These are phyloP conservation scores for Drosophila sp. DNA, from an alignment of 1,140 invertebrate species.

Conservation along the genomic window DNA sequence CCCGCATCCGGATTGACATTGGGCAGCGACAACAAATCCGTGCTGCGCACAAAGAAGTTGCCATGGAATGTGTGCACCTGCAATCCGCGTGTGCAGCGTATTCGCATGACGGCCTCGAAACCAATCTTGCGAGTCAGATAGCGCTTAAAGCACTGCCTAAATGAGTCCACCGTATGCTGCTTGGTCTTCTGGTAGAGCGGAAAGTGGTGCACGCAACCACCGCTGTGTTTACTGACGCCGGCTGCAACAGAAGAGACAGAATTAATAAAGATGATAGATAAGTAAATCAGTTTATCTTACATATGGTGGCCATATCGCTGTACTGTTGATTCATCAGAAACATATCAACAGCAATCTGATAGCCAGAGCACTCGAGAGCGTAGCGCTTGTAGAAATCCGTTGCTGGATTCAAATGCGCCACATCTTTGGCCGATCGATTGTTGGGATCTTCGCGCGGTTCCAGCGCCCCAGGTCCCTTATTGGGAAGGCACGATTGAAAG, in stretches of 20 bases:
- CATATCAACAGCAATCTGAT: constrained; percentile 98
- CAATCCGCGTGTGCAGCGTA: constrained; percentile 96
- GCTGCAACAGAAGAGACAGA: constrained; percentile 85
- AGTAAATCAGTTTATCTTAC: constrained; percentile 86
- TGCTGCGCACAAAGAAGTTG: constrained; percentile 99
- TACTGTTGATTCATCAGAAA: constrained; percentile 97
- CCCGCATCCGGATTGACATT: constrained; percentile 99
- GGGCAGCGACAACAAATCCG: constrained; percentile 97
- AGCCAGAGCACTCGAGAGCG: constrained; percentile 97
- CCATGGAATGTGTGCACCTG: constrained; percentile 99
- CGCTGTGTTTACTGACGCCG: constrained; percentile 97
- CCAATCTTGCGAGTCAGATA: constrained; percentile 99
- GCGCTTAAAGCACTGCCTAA: constrained; percentile 92
- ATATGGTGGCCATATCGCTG: constrained; percentile 96
- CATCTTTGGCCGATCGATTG: constrained; percentile 91
- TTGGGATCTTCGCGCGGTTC: constrained; percentile 94
- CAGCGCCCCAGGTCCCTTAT: constrained; percentile 94
- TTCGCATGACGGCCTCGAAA: constrained; percentile 99
- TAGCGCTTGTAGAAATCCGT: constrained; percentile 99
- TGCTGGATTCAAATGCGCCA: constrained; percentile 94
- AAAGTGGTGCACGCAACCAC: constrained; percentile 96
- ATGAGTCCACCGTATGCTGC: constrained; percentile 89
- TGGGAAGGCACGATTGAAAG: constrained; percentile 96
- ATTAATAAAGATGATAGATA: background rate
- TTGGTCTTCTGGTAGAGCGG: constrained; percentile 93